Percentiles rank a stretch among this genome's conserved stretches.
These are phyloP conservation scores for Laticauda laticaudata DNA, from an alignment of 2,113 vertebrate genomes.

Conservation along the genomic window DNA sequence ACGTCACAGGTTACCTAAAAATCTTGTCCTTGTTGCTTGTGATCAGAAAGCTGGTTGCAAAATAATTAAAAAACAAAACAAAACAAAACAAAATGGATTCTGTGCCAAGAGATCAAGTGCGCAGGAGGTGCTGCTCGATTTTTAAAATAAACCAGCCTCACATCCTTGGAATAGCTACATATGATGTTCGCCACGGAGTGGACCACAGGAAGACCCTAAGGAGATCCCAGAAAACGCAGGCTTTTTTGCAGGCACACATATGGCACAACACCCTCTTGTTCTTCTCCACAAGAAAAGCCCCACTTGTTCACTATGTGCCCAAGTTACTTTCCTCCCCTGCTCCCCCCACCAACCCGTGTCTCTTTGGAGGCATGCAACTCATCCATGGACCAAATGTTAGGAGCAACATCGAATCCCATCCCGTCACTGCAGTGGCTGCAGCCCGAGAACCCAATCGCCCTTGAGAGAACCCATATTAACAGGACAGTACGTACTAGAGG, in stretches of 20 bases:
- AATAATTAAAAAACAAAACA: slow-evolving; percentile 7
- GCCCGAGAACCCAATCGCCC: slow-evolving; percentile 20
- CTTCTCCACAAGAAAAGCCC: neutral
- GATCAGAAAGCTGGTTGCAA: slow-evolving; percentile 36
- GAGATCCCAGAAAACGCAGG: slow-evolving; percentile 41
- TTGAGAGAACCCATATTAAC: slow-evolving; percentile 20
- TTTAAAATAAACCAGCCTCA: slow-evolving; percentile 32
- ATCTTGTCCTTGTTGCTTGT: slow-evolving; percentile 38
- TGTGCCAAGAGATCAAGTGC: slow-evolving; percentile 33
- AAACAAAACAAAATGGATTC: slow-evolving; percentile 13
- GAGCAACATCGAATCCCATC: neutral
- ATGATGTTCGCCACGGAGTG: slow-evolving; percentile 29
- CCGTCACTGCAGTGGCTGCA: neutral
- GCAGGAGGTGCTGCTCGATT: slow-evolving; percentile 24
- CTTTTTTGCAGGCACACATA: slow-evolving; percentile 29
- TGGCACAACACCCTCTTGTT: neutral
- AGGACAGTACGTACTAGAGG: slow-evolving; percentile 33
- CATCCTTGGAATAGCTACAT: slow-evolving; percentile 36
- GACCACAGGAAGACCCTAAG: slow-evolving; percentile 37
- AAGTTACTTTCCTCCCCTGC: neutral
- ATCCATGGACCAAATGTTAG: neutral
- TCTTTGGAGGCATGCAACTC: slow-evolving; percentile 13
- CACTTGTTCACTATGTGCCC: neutral
- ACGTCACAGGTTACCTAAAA: slow-evolving; percentile 35
- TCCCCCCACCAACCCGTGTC: neutral